These are phyloP conservation scores for Ceuthmochares aereus DNA, from an alignment of 2,113 vertebrate genomes.

Conservation along the genomic window DNA sequence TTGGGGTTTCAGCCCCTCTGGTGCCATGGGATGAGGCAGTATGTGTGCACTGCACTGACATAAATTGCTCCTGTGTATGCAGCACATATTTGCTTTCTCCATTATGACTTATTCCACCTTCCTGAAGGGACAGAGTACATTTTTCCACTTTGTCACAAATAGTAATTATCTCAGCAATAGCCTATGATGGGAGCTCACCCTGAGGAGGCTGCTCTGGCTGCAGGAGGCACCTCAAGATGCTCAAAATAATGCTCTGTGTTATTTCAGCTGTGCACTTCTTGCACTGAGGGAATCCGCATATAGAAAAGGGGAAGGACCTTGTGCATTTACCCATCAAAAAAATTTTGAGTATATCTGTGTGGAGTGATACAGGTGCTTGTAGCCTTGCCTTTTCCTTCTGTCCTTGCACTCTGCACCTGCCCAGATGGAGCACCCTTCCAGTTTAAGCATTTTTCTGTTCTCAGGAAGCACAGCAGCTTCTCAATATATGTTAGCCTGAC, in stretches of 20 bases:
- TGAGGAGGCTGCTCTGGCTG: background rate
- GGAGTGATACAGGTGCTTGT: background rate
- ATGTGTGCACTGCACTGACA: background rate
- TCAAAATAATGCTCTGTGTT: background rate
- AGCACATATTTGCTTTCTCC: background rate
- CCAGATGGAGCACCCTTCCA: background rate
- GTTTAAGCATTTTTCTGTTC: background rate
- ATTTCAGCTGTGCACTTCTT: background rate
- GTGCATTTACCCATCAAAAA: background rate
- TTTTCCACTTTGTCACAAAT: constrained; percentile 34
- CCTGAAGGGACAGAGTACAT: background rate
- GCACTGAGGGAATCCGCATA: rapidly evolving
- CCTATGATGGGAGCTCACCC: background rate
- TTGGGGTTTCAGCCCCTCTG: background rate
- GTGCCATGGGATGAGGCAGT: rapidly evolving
- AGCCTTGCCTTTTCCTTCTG: background rate
- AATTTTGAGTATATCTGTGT: background rate
- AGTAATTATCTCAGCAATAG: background rate
- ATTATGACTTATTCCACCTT: background rate
- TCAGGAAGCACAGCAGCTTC: background rate
- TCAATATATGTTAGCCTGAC: background rate
- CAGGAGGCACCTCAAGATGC: background rate
- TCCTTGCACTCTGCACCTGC: background rate
- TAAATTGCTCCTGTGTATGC: background rate
- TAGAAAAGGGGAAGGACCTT: background rate